A percentile compares a stretch with the other conserved stretches of the same genome.
phyloP scores from a whole-genome alignment of 1,140 invertebrate species.

The Drosophila novamexicana region DNA sequence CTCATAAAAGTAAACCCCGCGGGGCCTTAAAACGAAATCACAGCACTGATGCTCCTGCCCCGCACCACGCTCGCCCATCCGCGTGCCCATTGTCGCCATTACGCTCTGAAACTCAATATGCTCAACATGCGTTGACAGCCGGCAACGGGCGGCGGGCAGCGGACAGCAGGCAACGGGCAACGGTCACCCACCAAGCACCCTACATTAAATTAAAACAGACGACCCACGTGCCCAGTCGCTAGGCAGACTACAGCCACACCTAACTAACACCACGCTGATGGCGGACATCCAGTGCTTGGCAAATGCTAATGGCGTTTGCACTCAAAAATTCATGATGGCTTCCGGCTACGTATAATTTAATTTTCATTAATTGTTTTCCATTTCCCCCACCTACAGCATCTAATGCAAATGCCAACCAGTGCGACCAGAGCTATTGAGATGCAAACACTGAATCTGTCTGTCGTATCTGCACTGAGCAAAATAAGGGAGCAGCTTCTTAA shows the following conservation, averaged over 20 bases:
- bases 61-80: not conserved
- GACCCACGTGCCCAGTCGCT: conserved; percentile 17
- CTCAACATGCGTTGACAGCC: conserved; percentile 62
- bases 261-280: not conserved
- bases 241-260: conserved; percentile 5
- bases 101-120: conserved; percentile 67
- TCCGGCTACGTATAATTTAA: conserved; percentile 73
- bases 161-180: not conserved
- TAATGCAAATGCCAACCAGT: conserved; percentile 20
- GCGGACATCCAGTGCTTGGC: conserved; percentile 3
- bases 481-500: not conserved
- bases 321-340: conserved; percentile 75
- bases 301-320: conserved; percentile 75
- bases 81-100: conserved; percentile 12
- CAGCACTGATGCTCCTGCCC: conserved; percentile 37
- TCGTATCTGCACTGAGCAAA: not conserved
- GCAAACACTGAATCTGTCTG: not conserved
- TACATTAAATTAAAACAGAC: conserved; percentile 48
- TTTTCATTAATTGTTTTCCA: conserved; percentile 80
- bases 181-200: not conserved
- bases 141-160: not conserved
- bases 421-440: not conserved
- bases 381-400: conserved; percentile 18
- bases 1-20: conserved; percentile 55
- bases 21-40: conserved; percentile 65